Conservation (phyloP, 2,888 invertebrate genomes). For the Gandaritis pyraliata region DNA sequence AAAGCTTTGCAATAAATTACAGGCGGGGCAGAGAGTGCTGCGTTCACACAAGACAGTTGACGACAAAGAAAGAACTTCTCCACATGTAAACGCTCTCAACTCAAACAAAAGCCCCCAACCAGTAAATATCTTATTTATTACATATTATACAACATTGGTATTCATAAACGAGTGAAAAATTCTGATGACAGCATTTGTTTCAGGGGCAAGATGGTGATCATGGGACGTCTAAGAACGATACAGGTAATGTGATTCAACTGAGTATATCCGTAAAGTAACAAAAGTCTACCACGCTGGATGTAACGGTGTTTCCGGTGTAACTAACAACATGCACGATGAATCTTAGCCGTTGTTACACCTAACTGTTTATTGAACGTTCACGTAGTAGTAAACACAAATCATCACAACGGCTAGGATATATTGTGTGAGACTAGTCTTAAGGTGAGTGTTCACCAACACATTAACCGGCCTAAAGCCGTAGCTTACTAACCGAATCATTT, state of each 20-base stretch:
- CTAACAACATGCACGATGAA: constrained; percentile 6
- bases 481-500: background rate
- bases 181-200: constrained; percentile 33
- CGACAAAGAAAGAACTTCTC: constrained; percentile 77
- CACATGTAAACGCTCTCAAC: constrained; percentile 67
- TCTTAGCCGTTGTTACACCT: constrained; percentile 3
- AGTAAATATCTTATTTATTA: constrained; percentile 63
- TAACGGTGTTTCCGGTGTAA: background rate
- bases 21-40: constrained; percentile 80
- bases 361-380: background rate
- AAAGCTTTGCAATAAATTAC: constrained; percentile 48
- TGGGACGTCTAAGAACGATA: constrained; percentile 36
- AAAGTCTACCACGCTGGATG: constrained; percentile 1
- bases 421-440: background rate
- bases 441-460: constrained; percentile 1
- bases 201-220: constrained; percentile 41
- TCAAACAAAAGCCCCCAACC: constrained; percentile 77
- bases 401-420: background rate
- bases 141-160: constrained; percentile 34
- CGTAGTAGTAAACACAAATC: background rate
- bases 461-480: background rate
- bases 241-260: constrained; percentile 33
- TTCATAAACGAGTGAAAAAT: constrained; percentile 2
- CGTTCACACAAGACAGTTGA: constrained; percentile 85
- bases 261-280: constrained; percentile 26